These are phyloP conservation scores for Leptobrachium ailaonicum DNA, from an alignment of 2,113 vertebrate genomes.

Conservation along the genomic window DNA sequence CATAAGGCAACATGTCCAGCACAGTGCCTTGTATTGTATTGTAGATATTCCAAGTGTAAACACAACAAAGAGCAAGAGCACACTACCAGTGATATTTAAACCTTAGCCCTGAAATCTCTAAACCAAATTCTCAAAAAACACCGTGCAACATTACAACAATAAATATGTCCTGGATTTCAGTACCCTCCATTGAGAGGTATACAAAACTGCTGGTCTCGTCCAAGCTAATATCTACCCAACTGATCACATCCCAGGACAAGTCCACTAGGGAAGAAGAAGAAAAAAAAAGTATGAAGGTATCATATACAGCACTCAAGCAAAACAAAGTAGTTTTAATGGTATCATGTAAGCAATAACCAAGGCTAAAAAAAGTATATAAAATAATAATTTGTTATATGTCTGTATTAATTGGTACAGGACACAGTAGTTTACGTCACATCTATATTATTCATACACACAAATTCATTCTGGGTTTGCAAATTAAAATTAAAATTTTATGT, in stretches of 20 bases:
- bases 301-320: no score
- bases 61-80: neutral
- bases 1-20: neutral
- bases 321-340: no score
- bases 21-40: neutral
- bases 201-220: constrained; percentile 71
- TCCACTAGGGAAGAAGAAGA: constrained; percentile 60
- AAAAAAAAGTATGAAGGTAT: no score
- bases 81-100: neutral
- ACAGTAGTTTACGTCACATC: no score
- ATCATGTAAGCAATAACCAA: no score
- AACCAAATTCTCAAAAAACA: neutral
- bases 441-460: no score
- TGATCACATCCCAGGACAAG: constrained; percentile 70
- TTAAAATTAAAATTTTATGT: no score
- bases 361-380: no score
- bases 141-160: constrained; percentile 18
- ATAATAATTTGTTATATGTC: no score
- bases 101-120: neutral
- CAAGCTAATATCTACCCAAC: constrained; percentile 74
- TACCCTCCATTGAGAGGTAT: constrained; percentile 63
- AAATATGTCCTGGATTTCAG: constrained; percentile 16
- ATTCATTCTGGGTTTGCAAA: no score
- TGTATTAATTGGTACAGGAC: no score
- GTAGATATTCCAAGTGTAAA: neutral